Base-by-base conservation (phyloP, 2,797 vertebrate species). In the Amazona finschi region DNA sequence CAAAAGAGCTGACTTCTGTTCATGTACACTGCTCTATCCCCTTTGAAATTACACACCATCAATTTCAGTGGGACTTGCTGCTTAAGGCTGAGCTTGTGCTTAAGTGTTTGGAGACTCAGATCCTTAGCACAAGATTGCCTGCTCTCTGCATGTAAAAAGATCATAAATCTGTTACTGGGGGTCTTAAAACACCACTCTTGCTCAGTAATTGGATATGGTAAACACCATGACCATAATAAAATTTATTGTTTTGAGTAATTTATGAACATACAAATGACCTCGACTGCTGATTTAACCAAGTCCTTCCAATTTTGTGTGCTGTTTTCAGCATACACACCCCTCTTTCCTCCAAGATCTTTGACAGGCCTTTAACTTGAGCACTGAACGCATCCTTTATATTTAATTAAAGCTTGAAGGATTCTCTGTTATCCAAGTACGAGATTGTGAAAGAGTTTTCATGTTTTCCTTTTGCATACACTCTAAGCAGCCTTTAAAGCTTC, bases 141-240 rank as follows among this genome's bases (percentile, higher is more conserved):
- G 75, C 44, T 80, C 43, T 49, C 69, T 91, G 46, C 11, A 27
- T 76, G 46, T 76, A 73, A 87, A 82, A 95, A 79, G 39, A 90
- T 49, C 66, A 87, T 86, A 96, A 95, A 97, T 95, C 82, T 90
- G 46, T 52, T 89, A 60, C 15, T 75, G 62, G n/a, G 79, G 69
- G 89, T 93, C 85, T 76, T 61, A 94, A 83, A 91, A 81, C 77
- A 90, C 27, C 84, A 73, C 46, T 95, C 55, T 83, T 94, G 60
- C 69, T 91, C 79, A 80, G 74, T 96, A 94, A 93, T 94, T 94
- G 95, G 86, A 74, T 67, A 87, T 89, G 79, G 96, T 95, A 96
- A 97, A 95, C 77, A 93, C 33, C 78, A 85, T 93, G 76, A 95
- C 91, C 93, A 64, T 81, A 94, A 96, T 74, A 87, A 76, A 61